Base-by-base conservation (phyloP, 2,888 invertebrate genomes). In the Anthophora plumipes region DNA sequence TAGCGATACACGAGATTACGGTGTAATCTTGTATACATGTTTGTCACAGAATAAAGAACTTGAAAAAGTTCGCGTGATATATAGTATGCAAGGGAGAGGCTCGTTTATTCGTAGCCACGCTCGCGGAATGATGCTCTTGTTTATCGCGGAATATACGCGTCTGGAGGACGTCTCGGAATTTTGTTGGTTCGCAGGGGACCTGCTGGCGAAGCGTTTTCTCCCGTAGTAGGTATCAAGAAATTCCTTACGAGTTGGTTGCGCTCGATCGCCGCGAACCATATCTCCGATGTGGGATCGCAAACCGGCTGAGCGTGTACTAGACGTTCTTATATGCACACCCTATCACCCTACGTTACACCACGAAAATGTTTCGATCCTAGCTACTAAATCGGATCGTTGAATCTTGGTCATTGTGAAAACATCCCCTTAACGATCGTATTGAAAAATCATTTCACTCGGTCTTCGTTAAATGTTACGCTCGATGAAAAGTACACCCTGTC, bases 281-380 rank as follows among this genome's bases (percentile, higher is more conserved):
- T 77, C 74, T 37, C n/a, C 22, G 76, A 76, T 70, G 73, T 60
- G 63, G 46, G 22, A 66, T 17, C 54, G 68, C 55, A 64, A 82
- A 77, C 60, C 72, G 57, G 55, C 9, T 41, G 48, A 74, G 31
- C 57, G 64, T 54, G 77, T 54, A 69, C 67, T 46, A 67, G 69
- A 82, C 75, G 73, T 72, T 78, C 77, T 79, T 78, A 72, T 78
- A 72, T 68, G 80, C 67, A 74, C n/a, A n/a, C n/a, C 60, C 61
- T 11, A 70, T 63, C 46, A 20, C 39, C 57, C 17, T 48, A 57
- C 48, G 37, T 71, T 78, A 60, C 63, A 55, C 43, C 25, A 22
- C 54, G 41, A 75, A 12, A 72, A 85, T 79, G 83, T 85, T 74
- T 75, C 63, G n/a, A n/a, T n/a, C n/a, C n/a, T n/a, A n/a, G n/a